Conservation (phyloP, 1,140 invertebrate species). For the Nephotettix cincticeps region DNA sequence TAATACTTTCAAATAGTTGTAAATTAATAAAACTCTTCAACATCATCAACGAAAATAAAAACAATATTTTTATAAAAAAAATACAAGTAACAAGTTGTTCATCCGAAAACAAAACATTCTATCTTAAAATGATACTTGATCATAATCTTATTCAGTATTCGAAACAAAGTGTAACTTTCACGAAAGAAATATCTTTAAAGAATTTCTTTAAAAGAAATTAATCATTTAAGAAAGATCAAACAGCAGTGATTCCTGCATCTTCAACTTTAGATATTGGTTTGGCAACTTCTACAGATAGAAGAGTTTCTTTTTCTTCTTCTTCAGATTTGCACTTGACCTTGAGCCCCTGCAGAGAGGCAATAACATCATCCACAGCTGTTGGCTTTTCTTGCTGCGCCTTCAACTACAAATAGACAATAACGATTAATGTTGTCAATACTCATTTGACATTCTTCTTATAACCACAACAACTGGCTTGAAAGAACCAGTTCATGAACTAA, state of each 20-base stretch:
- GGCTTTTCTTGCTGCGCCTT: conserved; percentile 46
- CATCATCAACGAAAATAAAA: no score
- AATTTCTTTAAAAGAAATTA: neutral
- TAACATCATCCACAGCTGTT: conserved; percentile 54
- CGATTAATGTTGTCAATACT: no score
- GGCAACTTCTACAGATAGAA: conserved; percentile 48
- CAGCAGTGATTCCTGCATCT: neutral
- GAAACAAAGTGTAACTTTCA: neutral
- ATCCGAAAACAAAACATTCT: no score
- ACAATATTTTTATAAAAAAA: no score
- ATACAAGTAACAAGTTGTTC: no score
- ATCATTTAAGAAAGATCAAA: neutral
- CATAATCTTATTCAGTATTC: no score
- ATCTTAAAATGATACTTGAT: no score
- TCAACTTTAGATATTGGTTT: conserved; percentile 46
- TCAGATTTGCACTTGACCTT: conserved; percentile 43
- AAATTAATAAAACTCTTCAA: no score
- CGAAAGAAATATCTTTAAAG: neutral
- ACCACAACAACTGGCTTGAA: no score
- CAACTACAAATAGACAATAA: conserved; percentile 34
- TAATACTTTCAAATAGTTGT: no score
- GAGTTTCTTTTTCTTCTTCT: conserved; percentile 37
- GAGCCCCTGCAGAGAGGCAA: conserved; percentile 54
- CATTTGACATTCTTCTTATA: no score
- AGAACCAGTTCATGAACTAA: no score